phyloP scores from a whole-genome alignment of 2,797 vertebrate species.

The Sebastolobus alascanus region DNA sequence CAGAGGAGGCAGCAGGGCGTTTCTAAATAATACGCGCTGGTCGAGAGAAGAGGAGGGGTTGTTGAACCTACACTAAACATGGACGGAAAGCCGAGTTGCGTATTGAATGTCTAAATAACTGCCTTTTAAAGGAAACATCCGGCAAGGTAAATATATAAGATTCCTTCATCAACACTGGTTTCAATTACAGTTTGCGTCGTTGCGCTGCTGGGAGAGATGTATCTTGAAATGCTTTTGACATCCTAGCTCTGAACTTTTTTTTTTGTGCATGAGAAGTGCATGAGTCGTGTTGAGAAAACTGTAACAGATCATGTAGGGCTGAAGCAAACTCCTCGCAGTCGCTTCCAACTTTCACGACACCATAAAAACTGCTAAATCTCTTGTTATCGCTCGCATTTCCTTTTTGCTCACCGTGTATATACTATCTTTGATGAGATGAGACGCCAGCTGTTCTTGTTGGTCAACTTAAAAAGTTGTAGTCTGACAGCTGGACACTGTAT shows the following conservation, averaged over 20 bases:
- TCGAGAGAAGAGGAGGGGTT: conserved; percentile 24
- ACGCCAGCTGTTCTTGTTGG: conserved; percentile 29
- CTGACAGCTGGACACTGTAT: conserved; percentile 37
- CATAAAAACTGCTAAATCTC: background rate
- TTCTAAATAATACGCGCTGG: conserved; percentile 20
- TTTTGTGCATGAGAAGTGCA: background rate
- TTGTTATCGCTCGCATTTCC: fast-evolving
- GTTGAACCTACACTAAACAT: conserved; percentile 45
- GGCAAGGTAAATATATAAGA: conserved; percentile 52
- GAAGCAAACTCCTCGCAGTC: background rate
- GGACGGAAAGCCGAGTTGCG: conserved; percentile 34
- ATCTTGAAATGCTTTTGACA: background rate
- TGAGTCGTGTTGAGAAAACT: background rate
- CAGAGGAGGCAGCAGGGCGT: conserved; percentile 52
- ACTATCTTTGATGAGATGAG: background rate
- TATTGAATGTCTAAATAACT: conserved; percentile 33
- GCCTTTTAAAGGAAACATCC: conserved; percentile 11
- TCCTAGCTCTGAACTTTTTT: background rate
- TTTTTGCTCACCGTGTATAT: background rate
- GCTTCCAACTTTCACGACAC: background rate
- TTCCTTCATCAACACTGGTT: background rate
- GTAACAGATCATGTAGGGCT: background rate
- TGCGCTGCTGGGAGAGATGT: background rate
- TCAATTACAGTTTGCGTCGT: background rate
- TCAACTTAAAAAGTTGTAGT: conserved; percentile 36